These are phyloP conservation scores for Pardalotus punctatus DNA, from an alignment of 2,113 vertebrate species.

Conservation along the genomic window DNA sequence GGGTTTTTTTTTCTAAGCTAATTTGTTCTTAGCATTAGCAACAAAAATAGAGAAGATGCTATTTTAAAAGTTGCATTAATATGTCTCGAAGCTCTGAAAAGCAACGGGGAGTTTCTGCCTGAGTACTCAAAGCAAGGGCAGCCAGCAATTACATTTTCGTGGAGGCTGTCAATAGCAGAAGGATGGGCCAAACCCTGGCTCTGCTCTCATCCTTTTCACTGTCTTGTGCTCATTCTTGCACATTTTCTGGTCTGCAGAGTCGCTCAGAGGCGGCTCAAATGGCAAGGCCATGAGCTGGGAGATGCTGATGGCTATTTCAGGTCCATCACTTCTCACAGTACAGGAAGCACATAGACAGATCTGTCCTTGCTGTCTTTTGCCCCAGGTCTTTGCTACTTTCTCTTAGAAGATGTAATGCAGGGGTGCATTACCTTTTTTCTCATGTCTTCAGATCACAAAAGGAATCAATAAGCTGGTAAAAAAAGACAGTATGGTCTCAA, in stretches of 20 bases:
- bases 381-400: background rate
- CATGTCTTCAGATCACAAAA: background rate
- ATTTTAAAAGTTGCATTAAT: slow-evolving; percentile 51
- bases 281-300: background rate
- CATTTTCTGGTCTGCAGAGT: background rate
- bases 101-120: background rate
- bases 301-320: background rate
- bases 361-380: background rate
- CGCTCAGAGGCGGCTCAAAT: background rate
- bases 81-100: background rate
- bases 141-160: slow-evolving; percentile 13
- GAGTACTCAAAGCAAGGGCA: slow-evolving; percentile 37
- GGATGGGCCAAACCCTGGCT: background rate
- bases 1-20: background rate
- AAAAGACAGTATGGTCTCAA: background rate
- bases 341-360: background rate
- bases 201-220: background rate
- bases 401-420: background rate
- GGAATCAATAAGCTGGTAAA: background rate
- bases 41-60: slow-evolving; percentile 42
- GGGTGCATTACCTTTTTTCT: background rate
- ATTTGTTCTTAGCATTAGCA: slow-evolving; percentile 31
- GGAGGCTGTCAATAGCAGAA: slow-evolving; percentile 19
- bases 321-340: background rate
- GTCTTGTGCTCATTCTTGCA: background rate